Evolutionary conservation across 1,140 invertebrate genomes (phyloP), one percentile per base, ranked within the genome.

Genomic region (Aphaenogaster ashmeadi): DNA sequence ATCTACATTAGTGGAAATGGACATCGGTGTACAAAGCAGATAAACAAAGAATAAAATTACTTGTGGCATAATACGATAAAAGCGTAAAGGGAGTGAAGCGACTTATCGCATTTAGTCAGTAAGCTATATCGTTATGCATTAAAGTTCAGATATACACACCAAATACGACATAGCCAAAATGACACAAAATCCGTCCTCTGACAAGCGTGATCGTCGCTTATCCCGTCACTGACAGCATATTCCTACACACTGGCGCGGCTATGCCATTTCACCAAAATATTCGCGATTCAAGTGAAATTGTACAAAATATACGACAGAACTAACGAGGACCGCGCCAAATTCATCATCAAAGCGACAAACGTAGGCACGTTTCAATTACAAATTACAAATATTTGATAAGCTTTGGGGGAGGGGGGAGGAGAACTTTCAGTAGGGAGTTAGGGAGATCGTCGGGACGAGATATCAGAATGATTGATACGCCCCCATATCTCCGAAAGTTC

Each of bases 331-430:
- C 50, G 64, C 64, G 50, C 21, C 36, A 81, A 71, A 71, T 44
- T 69, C 64, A 44, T 81, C 50, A 81, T 71, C 38, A 21, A 80
- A 18, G 75, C 41, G 44, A 79, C 44, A 67, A 38, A 79, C 33
- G 18, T 64, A 79, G 60, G 77, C 77, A 79, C 77, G 77, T 79
- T 78, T 66, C 77, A 77, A 77, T 77, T 60, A 60, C 36, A 75
- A 64, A 64, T 64, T 79, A 79, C 33, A 67, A 79, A 79, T 79
- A 79, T 79, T 67, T 79, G 41, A 79, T 38, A 52, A 64, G 60
- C 33, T 66, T 64, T 5, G 0, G 15, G 11, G 6, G 41, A 18
- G 8, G 21, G 15, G 9, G 36, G 36, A 8, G 15, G 15, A 38
- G 36, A 41, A 38, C 33, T 62, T 47, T 27, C 7, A n/a, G 41